Evolutionary conservation across 2,113 vertebrate genomes (phyloP).

Genomic region (Atrichornis clamosus): DNA sequence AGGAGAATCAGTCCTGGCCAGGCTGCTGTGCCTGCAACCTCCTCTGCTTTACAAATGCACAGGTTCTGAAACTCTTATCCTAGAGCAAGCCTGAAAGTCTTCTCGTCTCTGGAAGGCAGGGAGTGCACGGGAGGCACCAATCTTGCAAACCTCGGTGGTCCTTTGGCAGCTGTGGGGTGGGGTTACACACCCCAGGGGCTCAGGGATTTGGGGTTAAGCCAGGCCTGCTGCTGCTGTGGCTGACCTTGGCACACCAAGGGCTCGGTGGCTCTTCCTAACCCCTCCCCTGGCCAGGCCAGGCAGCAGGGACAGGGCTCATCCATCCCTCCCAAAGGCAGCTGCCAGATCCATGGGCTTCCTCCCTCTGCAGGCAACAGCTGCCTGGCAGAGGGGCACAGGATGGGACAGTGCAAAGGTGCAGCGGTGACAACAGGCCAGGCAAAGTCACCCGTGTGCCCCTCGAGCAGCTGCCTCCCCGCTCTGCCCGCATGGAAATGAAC

Average conservation of each 20-base stretch:
- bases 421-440: not conserved
- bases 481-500: not conserved
- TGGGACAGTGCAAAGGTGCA: not conserved
- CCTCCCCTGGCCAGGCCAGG: not conserved
- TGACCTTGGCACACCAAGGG: not conserved
- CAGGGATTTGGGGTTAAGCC: not conserved
- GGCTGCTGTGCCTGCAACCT: not conserved
- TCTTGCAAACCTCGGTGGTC: not conserved
- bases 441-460: not conserved
- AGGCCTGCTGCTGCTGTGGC: not conserved
- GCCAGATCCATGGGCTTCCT: not conserved
- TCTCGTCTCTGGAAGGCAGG: not conserved
- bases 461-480: not conserved
- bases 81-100: not conserved
- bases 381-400: not conserved
- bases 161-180: not conserved
- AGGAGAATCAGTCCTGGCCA: not conserved
- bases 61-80: not conserved
- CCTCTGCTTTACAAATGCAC: not conserved
- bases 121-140: not conserved
- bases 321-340: not conserved
- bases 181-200: not conserved
- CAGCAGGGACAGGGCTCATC: not conserved
- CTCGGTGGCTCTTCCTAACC: not conserved
- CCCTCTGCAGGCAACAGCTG: rapidly evolving